A percentile compares a stretch with the other conserved stretches of the same genome.
These are phyloP conservation scores for Lordiphosa clarofinis DNA, from an alignment of 1,140 invertebrate species.

Conservation along the genomic window DNA sequence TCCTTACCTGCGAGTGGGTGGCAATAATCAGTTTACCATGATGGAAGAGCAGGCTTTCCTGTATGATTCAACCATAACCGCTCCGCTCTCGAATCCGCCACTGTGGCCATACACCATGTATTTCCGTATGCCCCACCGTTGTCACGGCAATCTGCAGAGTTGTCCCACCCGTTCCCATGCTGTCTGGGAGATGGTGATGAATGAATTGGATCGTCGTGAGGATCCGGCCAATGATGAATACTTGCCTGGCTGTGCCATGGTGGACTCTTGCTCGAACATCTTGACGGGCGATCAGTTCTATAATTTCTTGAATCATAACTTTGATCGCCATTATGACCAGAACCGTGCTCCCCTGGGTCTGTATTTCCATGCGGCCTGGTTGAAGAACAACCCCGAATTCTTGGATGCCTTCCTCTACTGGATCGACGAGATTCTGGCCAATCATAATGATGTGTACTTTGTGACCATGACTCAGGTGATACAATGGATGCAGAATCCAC, in stretches of 20 bases:
- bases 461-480: constrained; percentile 98
- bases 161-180: constrained; percentile 95
- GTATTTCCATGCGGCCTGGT: constrained; percentile 97
- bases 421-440: constrained; percentile 94
- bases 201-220: constrained; percentile 94
- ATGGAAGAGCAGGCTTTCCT: constrained; percentile 98
- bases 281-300: constrained; percentile 96
- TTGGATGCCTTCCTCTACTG: constrained; percentile 95
- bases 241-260: constrained; percentile 96
- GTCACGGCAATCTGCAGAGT: constrained; percentile 95
- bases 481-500: constrained; percentile 97
- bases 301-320: constrained; percentile 97
- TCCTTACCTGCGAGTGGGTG: constrained; percentile 95
- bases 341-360: constrained; percentile 95
- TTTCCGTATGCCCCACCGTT: constrained; percentile 97
- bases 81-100: constrained; percentile 93
- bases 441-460: constrained; percentile 96
- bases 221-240: constrained; percentile 95
- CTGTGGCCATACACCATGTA: constrained; percentile 99
- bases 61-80: constrained; percentile 97
- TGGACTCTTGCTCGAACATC: constrained; percentile 97
- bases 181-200: constrained; percentile 99
- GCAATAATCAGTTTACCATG: constrained; percentile 98
- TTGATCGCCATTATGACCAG: constrained; percentile 96
- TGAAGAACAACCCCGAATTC: constrained; percentile 96